A percentile compares a stretch with the other conserved stretches of the same genome.
Evolutionary conservation across 2,888 invertebrate species (phyloP).

Genomic region (Cephus pulcher): DNA sequence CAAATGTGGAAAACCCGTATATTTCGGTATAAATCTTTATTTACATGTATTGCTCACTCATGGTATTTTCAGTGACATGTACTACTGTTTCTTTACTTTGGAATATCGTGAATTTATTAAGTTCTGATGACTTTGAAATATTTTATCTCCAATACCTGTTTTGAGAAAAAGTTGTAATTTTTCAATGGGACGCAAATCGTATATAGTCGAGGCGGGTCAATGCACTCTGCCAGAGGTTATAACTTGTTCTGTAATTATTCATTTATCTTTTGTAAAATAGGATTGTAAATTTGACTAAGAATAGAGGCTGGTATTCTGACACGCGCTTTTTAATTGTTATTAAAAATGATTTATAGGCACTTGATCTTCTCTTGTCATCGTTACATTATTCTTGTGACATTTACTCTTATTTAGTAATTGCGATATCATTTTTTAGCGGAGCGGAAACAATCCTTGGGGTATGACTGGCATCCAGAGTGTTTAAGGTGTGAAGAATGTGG

Average conservation of each 20-base stretch:
- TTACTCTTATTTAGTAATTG: conserved; percentile 6
- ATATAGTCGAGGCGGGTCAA: conserved; percentile 30
- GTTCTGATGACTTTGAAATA: not conserved
- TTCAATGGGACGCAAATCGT: not conserved
- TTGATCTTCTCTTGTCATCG: not conserved
- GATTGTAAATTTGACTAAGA: conserved; percentile 6
- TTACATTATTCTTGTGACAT: not conserved
- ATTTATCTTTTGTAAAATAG: conserved; percentile 8
- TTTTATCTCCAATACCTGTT: not conserved
- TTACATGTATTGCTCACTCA: not conserved
- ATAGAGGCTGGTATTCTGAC: not conserved
- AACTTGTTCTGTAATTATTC: conserved; percentile 12
- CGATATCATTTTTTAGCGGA: conserved; percentile 73
- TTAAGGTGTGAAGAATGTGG: conserved; percentile 85
- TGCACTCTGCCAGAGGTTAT: conserved; percentile 39
- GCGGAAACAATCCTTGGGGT: conserved; percentile 86
- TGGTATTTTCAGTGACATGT: not conserved
- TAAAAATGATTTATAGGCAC: not conserved
- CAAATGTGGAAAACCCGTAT: conserved; percentile 84
- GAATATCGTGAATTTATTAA: not conserved
- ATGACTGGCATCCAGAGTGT: conserved; percentile 89
- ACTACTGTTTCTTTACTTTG: not conserved
- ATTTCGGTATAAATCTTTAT: conserved; percentile 72
- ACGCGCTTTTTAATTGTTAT: not conserved
- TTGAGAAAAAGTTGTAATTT: not conserved